Percentiles rank a stretch among this genome's conserved stretches.
Evolutionary conservation across 2,113 vertebrate species (phyloP).

Genomic region (Odocoileus hemionus): DNA sequence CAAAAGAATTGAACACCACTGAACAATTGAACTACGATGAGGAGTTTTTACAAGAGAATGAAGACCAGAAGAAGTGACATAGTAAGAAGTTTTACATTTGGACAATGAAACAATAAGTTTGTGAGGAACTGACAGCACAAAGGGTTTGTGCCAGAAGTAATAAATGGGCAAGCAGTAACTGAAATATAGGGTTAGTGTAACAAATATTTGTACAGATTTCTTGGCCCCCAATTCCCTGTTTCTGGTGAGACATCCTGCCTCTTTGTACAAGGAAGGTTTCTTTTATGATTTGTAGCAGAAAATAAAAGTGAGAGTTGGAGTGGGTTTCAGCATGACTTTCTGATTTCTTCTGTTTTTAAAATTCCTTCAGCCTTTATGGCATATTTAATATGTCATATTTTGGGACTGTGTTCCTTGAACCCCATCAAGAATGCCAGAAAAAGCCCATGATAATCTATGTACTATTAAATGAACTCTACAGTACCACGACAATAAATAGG

Average conservation of each 20-base stretch:
- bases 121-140: background rate
- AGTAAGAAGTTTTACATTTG: background rate
- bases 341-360: background rate
- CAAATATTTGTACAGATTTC: background rate
- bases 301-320: background rate
- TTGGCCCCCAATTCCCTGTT: background rate
- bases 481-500: background rate
- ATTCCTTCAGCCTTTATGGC: background rate
- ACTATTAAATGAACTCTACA: background rate
- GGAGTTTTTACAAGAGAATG: background rate
- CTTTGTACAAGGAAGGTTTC: background rate
- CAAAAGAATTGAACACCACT: background rate
- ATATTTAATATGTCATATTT: background rate
- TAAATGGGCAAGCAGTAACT: background rate
- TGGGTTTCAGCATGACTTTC: background rate
- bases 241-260: background rate
- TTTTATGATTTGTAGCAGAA: background rate
- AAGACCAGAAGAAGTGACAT: background rate
- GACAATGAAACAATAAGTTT: background rate
- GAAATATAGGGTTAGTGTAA: background rate
- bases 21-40: background rate
- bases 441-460: background rate
- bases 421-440: background rate
- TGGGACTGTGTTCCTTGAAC: background rate
- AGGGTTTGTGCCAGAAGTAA: background rate